Conservation (phyloP, 2,888 invertebrate genomes). For the Latheticus oryzae region DNA sequence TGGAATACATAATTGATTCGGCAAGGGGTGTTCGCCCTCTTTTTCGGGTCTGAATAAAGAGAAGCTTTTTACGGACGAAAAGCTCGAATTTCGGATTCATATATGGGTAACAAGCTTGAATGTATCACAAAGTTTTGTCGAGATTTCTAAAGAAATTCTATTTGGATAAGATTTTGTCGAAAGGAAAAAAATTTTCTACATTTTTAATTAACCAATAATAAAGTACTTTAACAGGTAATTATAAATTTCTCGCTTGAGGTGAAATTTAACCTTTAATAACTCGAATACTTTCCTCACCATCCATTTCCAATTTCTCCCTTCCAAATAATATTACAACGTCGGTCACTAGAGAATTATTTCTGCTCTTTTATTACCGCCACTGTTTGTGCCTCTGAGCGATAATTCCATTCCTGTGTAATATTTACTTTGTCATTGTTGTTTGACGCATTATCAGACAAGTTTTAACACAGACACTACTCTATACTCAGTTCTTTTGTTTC, state of each 20-base stretch:
- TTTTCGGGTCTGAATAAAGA: conserved; percentile 6
- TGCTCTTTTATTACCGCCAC: background rate
- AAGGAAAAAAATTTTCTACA: no score
- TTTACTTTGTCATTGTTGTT: conserved; percentile 4
- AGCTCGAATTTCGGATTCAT: conserved; percentile 23
- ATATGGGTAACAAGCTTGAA: conserved; percentile 11
- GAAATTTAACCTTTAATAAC: conserved; percentile 22
- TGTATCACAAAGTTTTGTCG: conserved; percentile 7
- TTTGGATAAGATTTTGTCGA: no score
- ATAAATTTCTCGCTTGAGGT: conserved; percentile 9
- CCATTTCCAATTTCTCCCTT: background rate
- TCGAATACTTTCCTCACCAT: conserved; percentile 7
- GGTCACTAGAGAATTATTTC: conserved; percentile 7
- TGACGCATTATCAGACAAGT: conserved; percentile 6
- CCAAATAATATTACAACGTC: conserved; percentile 2
- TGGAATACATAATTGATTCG: conserved; percentile 37
- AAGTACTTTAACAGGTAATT: no score
- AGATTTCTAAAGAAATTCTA: conserved; percentile 5
- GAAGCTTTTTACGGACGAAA: conserved; percentile 20
- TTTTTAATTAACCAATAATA: no score
- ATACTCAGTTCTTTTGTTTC: conserved; percentile 15
- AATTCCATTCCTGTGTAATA: conserved; percentile 6
- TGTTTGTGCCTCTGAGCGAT: no score
- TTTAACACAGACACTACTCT: no score
- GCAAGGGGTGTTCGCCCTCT: conserved; percentile 12